Conservation (phyloP, 2,113 vertebrate genomes). For the Cynopterus brachyotis region DNA sequence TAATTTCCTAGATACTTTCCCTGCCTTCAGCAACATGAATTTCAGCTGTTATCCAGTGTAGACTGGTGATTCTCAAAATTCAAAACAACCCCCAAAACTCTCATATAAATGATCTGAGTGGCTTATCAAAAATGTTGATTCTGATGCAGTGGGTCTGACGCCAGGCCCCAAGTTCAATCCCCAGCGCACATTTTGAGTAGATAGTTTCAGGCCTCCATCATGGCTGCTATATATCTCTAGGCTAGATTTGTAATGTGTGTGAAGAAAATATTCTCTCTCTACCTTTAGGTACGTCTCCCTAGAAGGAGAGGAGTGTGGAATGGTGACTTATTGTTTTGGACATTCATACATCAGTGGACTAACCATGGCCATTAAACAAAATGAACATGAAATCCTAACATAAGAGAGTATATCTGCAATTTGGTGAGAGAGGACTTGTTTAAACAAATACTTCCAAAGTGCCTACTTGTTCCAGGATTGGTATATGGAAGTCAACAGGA, state of each 20-base stretch:
- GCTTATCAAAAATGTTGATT: background rate
- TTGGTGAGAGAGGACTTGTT: background rate
- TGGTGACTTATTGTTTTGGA: background rate
- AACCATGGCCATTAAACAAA: background rate
- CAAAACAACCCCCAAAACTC: background rate
- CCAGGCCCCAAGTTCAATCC: background rate
- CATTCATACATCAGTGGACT: background rate
- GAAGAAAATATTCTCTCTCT: background rate
- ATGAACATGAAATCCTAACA: background rate
- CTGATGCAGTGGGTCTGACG: background rate
- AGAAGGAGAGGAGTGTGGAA: background rate
- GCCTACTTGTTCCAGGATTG: background rate
- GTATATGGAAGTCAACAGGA: background rate
- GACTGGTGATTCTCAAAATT: background rate
- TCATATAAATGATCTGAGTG: background rate
- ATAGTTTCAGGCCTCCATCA: too few relatives aligned
- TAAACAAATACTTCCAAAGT: background rate
- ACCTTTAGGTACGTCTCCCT: background rate
- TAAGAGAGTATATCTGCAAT: background rate
- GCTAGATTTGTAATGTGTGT: background rate
- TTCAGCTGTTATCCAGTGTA: background rate
- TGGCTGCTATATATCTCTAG: fast-evolving
- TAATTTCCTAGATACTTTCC: background rate
- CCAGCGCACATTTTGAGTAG: background rate
- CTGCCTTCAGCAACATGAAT: background rate